A percentile compares a stretch with the other conserved stretches of the same genome.
Evolutionary conservation across 2,797 vertebrate species (phyloP).

Genomic region (Myripristis murdjan): DNA sequence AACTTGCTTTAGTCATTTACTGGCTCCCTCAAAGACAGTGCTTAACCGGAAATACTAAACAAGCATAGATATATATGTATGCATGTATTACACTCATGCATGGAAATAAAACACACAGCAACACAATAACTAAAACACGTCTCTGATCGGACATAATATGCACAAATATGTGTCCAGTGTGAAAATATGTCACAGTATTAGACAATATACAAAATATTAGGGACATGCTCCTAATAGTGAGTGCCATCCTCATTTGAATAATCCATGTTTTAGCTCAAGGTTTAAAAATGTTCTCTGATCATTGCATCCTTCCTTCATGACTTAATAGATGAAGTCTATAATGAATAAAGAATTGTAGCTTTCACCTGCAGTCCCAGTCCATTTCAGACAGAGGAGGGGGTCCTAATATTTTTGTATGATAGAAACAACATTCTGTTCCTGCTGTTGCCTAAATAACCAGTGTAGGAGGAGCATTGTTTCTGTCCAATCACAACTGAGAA

Average conservation of each 20-base stretch:
- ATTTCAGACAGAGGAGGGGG: constrained; percentile 20
- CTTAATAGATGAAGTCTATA: neutral
- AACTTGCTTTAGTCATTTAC: constrained; percentile 13
- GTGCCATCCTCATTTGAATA: too few species aligned
- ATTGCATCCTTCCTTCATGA: neutral
- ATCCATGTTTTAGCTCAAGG: too few species aligned
- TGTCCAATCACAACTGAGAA: constrained; percentile 65
- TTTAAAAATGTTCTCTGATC: neutral
- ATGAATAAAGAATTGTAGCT: constrained; percentile 38
- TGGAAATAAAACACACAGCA: too few species aligned
- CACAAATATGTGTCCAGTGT: too few species aligned
- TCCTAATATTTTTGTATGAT: constrained; percentile 23
- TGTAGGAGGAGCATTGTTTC: constrained; percentile 55
- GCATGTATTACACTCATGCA: too few species aligned
- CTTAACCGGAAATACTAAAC: too few species aligned
- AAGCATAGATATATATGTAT: too few species aligned
- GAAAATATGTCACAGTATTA: neutral
- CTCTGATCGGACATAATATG: too few species aligned
- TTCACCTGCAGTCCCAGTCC: constrained; percentile 18
- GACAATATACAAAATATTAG: neutral
- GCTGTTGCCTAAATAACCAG: constrained; percentile 26
- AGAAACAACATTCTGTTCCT: constrained; percentile 12
- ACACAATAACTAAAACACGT: too few species aligned
- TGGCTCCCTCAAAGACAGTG: too few species aligned
- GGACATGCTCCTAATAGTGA: too few species aligned